Evolutionary conservation across 2,888 invertebrate genomes (phyloP).

Genomic region (Plebejus anna): DNA sequence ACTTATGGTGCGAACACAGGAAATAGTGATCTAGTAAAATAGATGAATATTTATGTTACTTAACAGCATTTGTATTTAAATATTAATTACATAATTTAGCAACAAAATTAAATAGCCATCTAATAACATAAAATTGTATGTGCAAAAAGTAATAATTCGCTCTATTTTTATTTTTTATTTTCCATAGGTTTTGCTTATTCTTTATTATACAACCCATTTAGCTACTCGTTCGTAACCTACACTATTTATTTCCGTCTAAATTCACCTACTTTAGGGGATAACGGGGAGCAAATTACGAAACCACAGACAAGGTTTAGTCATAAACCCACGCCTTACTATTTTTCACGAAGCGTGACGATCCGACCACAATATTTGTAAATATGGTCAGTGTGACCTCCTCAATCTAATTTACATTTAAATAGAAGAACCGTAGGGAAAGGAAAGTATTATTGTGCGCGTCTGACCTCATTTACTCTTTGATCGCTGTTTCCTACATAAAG

Average conservation of each 20-base stretch:
- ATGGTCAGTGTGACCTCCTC: constrained; percentile 7
- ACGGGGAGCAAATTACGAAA: constrained; percentile 70
- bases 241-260: constrained; percentile 30
- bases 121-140: background rate
- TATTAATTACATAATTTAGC: background rate
- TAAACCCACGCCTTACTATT: constrained; percentile 47
- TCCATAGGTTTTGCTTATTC: background rate
- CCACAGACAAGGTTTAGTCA: constrained; percentile 55
- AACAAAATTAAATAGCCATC: background rate
- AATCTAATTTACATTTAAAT: constrained; percentile 22
- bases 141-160: background rate
- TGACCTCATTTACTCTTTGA: constrained; percentile 12
- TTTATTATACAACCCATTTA: background rate
- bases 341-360: constrained; percentile 25
- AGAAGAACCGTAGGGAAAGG: constrained; percentile 15
- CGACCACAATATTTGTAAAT: constrained; percentile 24
- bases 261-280: constrained; percentile 52
- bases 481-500: background rate
- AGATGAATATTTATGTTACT: background rate
- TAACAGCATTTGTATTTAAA: background rate
- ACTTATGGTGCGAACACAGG: background rate
- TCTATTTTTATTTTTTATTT: background rate
- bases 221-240: constrained; percentile 32
- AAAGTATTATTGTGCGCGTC: constrained; percentile 15
- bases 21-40: background rate